Evolutionary conservation across 2,888 invertebrate genomes (phyloP), one percentile per base, ranked within the genome.

Genomic region (Archips xylosteana): DNA sequence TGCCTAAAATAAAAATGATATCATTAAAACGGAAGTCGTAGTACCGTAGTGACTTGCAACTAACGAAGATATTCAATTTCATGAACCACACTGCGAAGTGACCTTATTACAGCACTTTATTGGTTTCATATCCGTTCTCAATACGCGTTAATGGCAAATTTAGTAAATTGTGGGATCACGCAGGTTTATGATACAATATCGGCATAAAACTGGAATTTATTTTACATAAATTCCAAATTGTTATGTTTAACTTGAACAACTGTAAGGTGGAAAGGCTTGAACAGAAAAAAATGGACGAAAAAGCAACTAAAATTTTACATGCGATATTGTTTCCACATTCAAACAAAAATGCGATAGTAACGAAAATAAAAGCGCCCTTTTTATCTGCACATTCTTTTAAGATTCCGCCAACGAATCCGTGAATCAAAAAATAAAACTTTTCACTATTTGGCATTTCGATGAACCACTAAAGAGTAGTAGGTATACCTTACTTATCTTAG

Each of bases 91-190:
- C 54, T 64, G 59, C 15, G n/a, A 45, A 51, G 64, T 54, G 54
- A 69, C 69, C 69, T 64, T 64, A 69, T 74, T 74, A 65, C 73
- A 12, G 42, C 69, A 74, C 60, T 73, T 74, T 74, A 74, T 69
- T 74, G 69, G 73, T 60, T 74, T 74, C 73, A 51, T 65, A 65
- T 74, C 73, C 69, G 73, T 65, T 74, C 69, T 64, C 49, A 34
- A 47, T 73, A 49, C 36, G 4, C 36, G 51, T 69, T 69, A 42
- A 42, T 51, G 51, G 15, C 64, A 65, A 51, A 64, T 71, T 66
- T 66, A 10, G 42, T 69, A 54, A 69, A 64, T 65, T 69, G 59
- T 42, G 68, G 59, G 34, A 12, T 39, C 10, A 32, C 57, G 45
- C 67, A 47, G 57, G 32, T 12, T 23, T 23, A 32, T 10, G 12